These are phyloP conservation scores for Altica lythri DNA, from an alignment of 2,888 invertebrate genomes.

Conservation along the genomic window DNA sequence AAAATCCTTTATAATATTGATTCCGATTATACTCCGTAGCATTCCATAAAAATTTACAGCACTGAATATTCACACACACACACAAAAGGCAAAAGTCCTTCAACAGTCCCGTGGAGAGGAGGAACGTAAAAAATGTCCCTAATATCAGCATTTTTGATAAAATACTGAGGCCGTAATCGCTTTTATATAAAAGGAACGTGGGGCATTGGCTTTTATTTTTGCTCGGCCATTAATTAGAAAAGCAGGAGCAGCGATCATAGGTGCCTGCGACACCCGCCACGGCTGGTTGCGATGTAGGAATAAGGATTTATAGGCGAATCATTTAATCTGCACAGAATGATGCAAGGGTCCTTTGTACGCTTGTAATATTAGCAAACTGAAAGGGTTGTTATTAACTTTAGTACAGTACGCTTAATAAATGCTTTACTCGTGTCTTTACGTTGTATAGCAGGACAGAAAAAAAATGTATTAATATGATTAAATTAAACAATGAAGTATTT, in stretches of 20 bases:
- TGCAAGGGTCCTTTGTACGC: conserved; percentile 17
- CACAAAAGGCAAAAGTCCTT: conserved; percentile 25
- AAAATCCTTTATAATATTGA: too few species aligned
- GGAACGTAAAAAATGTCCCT: conserved; percentile 34
- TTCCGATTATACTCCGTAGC: too few species aligned
- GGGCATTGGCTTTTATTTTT: conserved; percentile 47
- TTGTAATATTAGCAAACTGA: conserved; percentile 4
- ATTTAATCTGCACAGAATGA: conserved; percentile 37
- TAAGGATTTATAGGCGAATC: conserved; percentile 48
- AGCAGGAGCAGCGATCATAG: conserved; percentile 47
- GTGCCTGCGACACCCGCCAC: conserved; percentile 46
- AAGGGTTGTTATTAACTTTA: conserved; percentile 11
- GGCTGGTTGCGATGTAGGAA: conserved; percentile 49
- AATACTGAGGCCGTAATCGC: conserved; percentile 30
- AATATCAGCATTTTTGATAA: conserved; percentile 36
- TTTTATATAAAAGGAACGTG: conserved; percentile 34
- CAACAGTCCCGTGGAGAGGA: conserved; percentile 14
- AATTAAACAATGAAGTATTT: too few species aligned
- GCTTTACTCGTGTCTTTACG: too few species aligned
- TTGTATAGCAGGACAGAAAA: too few species aligned
- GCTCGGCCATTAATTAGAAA: conserved; percentile 51
- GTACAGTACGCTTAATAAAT: conserved; percentile 13
- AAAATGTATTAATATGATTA: too few species aligned
- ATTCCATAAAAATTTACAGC: conserved; percentile 5
- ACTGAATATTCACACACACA: neutral